phyloP scores from a whole-genome alignment of 1,140 invertebrate species.

The Batillaria attramentaria region DNA sequence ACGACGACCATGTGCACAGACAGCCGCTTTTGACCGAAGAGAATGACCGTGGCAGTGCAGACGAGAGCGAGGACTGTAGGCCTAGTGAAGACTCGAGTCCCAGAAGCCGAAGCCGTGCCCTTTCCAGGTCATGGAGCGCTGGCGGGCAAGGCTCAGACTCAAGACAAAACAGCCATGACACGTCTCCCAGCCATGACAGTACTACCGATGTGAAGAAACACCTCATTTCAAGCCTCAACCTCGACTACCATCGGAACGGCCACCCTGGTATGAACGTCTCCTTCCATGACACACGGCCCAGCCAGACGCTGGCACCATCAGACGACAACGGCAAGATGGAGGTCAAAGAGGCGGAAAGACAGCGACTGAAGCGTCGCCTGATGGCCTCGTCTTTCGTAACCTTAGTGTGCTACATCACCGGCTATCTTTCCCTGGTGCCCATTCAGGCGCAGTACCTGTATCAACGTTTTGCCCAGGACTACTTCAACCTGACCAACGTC shows the following conservation, averaged over 20 bases:
- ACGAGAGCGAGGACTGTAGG: too few relatives aligned
- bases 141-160: too few relatives aligned
- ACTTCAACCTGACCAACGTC: slow-evolving; percentile 16
- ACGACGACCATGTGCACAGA: too few relatives aligned
- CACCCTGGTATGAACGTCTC: background rate
- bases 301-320: background rate
- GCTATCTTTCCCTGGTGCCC: background rate
- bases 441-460: slow-evolving; percentile 14
- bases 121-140: too few relatives aligned
- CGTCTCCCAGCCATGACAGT: background rate
- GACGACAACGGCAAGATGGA: background rate
- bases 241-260: background rate
- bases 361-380: background rate
- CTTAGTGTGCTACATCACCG: background rate
- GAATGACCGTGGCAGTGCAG: too few relatives aligned
- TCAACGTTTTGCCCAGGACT: background rate
- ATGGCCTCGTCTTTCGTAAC: background rate
- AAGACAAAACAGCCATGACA: background rate
- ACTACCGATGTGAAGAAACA: background rate
- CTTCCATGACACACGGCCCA: background rate
- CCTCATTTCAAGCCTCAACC: background rate
- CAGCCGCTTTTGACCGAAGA: too few relatives aligned
- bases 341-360: background rate
- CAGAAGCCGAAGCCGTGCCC: too few relatives aligned
- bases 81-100: too few relatives aligned